Conservation (phyloP, 2,797 vertebrate genomes). For the Prionace glauca region DNA sequence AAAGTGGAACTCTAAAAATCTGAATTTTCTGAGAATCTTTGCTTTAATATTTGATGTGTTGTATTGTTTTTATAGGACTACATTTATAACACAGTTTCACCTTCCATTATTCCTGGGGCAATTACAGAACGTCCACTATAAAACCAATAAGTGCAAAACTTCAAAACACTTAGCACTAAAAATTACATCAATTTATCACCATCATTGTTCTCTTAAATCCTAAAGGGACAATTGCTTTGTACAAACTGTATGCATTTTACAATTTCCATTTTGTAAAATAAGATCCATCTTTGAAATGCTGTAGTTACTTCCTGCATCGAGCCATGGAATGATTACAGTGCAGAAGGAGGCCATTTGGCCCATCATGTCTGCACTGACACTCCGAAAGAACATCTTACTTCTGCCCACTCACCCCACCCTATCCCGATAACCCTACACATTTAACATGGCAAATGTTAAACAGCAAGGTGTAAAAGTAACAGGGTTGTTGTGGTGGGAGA, state of each 20-base stretch:
- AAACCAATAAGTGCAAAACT: background rate
- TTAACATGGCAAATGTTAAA: too few relatives aligned
- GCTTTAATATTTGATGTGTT: background rate
- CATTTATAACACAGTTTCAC: background rate
- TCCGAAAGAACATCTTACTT: too few relatives aligned
- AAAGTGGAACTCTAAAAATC: background rate
- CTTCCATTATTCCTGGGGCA: too few relatives aligned
- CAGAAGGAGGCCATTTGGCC: too few relatives aligned
- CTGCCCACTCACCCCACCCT: too few relatives aligned
- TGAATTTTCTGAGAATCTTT: background rate
- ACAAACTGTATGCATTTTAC: background rate
- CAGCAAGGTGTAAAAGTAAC: too few relatives aligned
- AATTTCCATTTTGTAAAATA: background rate
- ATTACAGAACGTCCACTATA: background rate
- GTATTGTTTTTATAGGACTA: background rate
- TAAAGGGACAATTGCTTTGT: background rate
- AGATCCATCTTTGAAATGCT: background rate
- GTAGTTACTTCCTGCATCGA: background rate
- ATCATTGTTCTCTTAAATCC: background rate
- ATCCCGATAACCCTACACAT: too few relatives aligned
- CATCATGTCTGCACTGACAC: too few relatives aligned
- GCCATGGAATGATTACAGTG: too few relatives aligned
- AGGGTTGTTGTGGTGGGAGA: too few relatives aligned
- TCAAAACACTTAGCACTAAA: background rate
- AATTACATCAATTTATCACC: background rate